Conservation (phyloP, 2,113 vertebrate species). For the Sander vitreus region DNA sequence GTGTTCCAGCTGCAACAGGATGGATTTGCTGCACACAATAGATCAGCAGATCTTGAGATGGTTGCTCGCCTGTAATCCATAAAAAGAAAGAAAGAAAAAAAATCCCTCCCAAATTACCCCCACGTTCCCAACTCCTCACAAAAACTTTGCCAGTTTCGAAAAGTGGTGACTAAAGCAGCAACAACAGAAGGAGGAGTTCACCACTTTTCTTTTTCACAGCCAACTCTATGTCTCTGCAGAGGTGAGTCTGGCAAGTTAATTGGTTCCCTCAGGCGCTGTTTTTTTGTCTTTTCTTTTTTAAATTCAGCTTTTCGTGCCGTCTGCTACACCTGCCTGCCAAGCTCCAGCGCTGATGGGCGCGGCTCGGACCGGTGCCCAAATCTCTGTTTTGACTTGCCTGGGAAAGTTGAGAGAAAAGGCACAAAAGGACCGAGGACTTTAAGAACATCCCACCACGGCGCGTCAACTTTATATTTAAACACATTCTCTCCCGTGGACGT, state of each 20-base stretch:
- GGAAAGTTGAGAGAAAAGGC: conserved; percentile 69
- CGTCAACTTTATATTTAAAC: conserved; percentile 42
- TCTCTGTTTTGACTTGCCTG: conserved; percentile 80
- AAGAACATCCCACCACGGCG: conserved; percentile 66
- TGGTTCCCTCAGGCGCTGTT: conserved; percentile 64
- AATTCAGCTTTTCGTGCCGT: conserved; percentile 43
- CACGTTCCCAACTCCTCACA: conserved; percentile 43
- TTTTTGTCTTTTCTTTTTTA: conserved; percentile 29
- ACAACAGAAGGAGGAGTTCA: conserved; percentile 30
- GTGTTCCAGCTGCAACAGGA: conserved; percentile 60
- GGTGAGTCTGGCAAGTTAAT: conserved; percentile 62
- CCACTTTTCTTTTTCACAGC: conserved; percentile 32
- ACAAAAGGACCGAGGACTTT: conserved; percentile 67
- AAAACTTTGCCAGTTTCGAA: conserved; percentile 47
- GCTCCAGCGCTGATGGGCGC: conserved; percentile 72
- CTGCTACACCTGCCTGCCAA: conserved; percentile 77
- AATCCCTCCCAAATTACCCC: conserved; percentile 42
- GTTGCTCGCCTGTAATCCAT: conserved; percentile 26
- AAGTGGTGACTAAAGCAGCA: conserved; percentile 42
- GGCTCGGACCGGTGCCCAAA: conserved; percentile 77
- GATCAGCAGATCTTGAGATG: conserved; percentile 32
- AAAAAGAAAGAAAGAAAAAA: not conserved
- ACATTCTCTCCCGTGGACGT: conserved; percentile 28
- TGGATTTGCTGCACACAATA: conserved; percentile 45
- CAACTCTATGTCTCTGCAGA: conserved; percentile 47